Evolutionary conservation across 2,797 vertebrate species (phyloP).

Genomic region (Falco concolor): DNA sequence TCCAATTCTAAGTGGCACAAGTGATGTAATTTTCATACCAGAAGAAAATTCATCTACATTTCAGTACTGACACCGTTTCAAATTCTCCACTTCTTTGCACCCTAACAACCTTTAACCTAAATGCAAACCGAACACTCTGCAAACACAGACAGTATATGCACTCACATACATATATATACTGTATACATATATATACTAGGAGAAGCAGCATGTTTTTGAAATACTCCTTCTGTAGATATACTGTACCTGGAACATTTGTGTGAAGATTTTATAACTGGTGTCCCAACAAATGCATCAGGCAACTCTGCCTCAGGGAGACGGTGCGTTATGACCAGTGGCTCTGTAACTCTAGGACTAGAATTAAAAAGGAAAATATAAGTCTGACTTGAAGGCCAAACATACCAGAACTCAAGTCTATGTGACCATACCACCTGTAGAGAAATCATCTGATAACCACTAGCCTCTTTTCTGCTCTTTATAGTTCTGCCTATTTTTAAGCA

Average conservation of each 20-base stretch:
- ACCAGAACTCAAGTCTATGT: background rate
- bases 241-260: slow-evolving; percentile 85
- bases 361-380: background rate
- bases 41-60: background rate
- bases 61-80: background rate
- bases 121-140: background rate
- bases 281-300: slow-evolving; percentile 85
- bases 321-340: slow-evolving; percentile 21
- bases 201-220: background rate
- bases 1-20: background rate
- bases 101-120: background rate
- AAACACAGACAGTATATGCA: background rate
- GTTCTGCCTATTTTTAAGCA: background rate
- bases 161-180: rapidly evolving
- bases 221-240: background rate
- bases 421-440: background rate
- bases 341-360: slow-evolving; percentile 70
- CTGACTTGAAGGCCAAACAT: background rate
- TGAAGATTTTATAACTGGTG: slow-evolving; percentile 80
- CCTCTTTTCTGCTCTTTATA: background rate
- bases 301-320: slow-evolving; percentile 53
- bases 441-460: background rate
- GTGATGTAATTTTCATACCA: background rate
- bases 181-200: rapidly evolving
- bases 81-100: background rate